These are phyloP conservation scores for Araneus ventricosus DNA, from an alignment of 1,140 invertebrate species.

Conservation along the genomic window DNA sequence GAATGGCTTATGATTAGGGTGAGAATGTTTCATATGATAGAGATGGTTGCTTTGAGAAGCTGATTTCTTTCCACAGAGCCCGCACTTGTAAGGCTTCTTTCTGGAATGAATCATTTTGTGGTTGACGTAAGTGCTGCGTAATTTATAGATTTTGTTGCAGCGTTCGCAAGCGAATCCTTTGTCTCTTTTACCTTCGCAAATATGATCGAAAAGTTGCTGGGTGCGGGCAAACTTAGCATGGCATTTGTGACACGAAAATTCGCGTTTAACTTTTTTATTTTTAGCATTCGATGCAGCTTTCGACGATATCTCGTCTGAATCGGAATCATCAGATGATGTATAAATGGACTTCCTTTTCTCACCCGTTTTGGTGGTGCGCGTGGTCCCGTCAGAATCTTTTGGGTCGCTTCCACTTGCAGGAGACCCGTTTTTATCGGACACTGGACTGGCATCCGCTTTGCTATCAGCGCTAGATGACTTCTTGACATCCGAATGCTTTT, in stretches of 20 bases:
- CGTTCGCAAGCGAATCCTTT: slow-evolving; percentile 23
- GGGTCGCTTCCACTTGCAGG: too few species aligned
- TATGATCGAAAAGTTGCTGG: background rate
- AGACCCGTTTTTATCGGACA: too few species aligned
- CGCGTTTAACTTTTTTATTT: background rate
- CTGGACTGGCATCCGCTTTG: too few species aligned
- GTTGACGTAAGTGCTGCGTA: slow-evolving; percentile 8
- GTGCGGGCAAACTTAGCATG: background rate
- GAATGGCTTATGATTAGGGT: background rate
- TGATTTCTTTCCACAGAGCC: background rate
- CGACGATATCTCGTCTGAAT: background rate
- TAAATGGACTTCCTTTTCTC: too few species aligned
- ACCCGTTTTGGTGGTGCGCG: too few species aligned
- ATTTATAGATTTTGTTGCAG: background rate
- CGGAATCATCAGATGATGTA: background rate
- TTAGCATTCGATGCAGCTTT: background rate
- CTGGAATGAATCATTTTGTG: slow-evolving; percentile 45
- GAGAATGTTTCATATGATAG: background rate
- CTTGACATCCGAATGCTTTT: background rate
- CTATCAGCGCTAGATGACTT: too few species aligned
- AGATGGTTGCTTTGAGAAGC: slow-evolving; percentile 26
- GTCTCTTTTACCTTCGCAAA: background rate
- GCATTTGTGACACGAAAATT: slow-evolving; percentile 5
- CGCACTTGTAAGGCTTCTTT: slow-evolving; percentile 45
- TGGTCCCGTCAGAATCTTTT: too few species aligned